A percentile compares a stretch with the other conserved stretches of the same genome.
phyloP scores from a whole-genome alignment of 2,888 invertebrate species.

The Nineta flava region DNA sequence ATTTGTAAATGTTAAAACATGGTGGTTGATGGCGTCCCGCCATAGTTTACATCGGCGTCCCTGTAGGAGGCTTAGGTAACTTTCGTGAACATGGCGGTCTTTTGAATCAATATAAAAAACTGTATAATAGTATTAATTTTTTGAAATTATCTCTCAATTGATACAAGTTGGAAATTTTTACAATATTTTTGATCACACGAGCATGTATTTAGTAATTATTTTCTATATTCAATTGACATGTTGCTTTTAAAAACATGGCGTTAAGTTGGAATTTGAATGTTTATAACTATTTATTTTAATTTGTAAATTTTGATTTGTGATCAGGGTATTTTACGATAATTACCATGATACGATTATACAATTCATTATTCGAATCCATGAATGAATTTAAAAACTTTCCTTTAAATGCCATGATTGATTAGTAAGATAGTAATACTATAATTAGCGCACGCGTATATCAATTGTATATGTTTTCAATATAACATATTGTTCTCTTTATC shows the following conservation, averaged over 20 bases:
- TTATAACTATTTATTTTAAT: not conserved
- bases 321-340: not conserved
- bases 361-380: not conserved
- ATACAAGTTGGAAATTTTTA: too few relatives aligned
- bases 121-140: not conserved
- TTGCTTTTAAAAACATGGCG: not conserved
- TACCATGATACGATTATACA: not conserved
- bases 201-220: not conserved
- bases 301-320: too few relatives aligned
- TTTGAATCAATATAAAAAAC: conserved; percentile 9
- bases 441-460: conserved; percentile 5
- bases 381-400: not conserved
- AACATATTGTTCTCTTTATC: not conserved
- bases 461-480: not conserved
- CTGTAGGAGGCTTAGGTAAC: conserved; percentile 22
- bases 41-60: conserved; percentile 20
- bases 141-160: too few relatives aligned
- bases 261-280: not conserved
- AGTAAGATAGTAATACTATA: conserved; percentile 2
- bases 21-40: conserved; percentile 22
- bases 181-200: not conserved
- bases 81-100: conserved; percentile 19
- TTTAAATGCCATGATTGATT: conserved; percentile 7
- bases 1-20: conserved; percentile 20
- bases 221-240: not conserved